A percentile compares a stretch with the other conserved stretches of the same genome.
phyloP scores from a whole-genome alignment of 2,888 invertebrate genomes.

The Microctonus brassicae region DNA sequence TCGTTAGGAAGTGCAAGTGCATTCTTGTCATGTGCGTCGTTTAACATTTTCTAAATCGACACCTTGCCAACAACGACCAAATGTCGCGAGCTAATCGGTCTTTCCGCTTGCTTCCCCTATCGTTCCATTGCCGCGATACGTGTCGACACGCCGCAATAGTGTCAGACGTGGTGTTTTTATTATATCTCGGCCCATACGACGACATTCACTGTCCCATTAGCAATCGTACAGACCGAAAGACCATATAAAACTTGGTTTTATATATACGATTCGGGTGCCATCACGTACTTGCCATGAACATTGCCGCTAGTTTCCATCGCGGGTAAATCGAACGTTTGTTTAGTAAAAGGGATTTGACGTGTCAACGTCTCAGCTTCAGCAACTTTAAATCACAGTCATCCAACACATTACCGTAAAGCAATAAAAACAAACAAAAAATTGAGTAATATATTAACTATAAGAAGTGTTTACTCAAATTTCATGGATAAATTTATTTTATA shows the following conservation, averaged over 20 bases:
- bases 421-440: background rate
- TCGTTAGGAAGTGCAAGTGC: constrained; percentile 14
- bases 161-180: constrained; percentile 41
- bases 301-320: constrained; percentile 58
- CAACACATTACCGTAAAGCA: background rate
- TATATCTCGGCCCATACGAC: background rate
- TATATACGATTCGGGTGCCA: constrained; percentile 57
- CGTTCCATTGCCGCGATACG: constrained; percentile 40
- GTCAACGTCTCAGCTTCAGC: constrained; percentile 23
- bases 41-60: constrained; percentile 53
- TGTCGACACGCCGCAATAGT: constrained; percentile 49
- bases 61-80: constrained; percentile 44
- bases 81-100: constrained; percentile 53
- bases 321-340: constrained; percentile 43
- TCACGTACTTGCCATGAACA: constrained; percentile 57
- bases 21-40: constrained; percentile 45
- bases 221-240: constrained; percentile 28
- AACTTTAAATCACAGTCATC: background rate
- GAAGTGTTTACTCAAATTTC: too few relatives aligned
- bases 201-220: constrained; percentile 25
- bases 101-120: constrained; percentile 35
- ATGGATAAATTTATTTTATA: too few relatives aligned
- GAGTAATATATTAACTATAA: too few relatives aligned
- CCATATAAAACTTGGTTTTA: constrained; percentile 40
- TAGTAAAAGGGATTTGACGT: constrained; percentile 21